phyloP scores from a whole-genome alignment of 2,113 vertebrate species.

The Ptychochromis oligacanthus region DNA sequence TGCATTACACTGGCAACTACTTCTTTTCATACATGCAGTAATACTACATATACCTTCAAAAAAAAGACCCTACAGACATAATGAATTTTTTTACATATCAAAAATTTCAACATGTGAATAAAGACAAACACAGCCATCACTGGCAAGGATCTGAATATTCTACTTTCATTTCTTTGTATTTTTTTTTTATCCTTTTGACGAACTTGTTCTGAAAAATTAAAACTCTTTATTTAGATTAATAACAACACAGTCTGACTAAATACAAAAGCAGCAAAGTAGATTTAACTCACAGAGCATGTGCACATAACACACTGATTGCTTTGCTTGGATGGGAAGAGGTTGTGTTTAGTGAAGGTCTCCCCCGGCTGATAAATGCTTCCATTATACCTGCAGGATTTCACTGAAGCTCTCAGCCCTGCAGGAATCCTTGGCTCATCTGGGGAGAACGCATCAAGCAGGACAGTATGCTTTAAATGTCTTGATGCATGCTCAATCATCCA shows the following conservation, averaged over 20 bases:
- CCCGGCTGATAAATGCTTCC: conserved; percentile 89
- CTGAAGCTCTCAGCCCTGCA: conserved; percentile 84
- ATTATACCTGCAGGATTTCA: conserved; percentile 87
- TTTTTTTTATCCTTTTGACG: background rate
- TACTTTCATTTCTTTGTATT: background rate
- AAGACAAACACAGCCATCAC: background rate
- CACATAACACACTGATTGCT: conserved; percentile 94
- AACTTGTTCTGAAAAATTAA: background rate
- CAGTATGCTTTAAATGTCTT: too few relatives aligned
- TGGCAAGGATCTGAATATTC: background rate
- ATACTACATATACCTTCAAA: background rate
- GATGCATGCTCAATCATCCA: too few relatives aligned
- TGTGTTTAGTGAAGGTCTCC: conserved; percentile 86
- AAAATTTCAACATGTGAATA: background rate
- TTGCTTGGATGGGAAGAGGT: conserved; percentile 87
- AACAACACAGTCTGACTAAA: background rate
- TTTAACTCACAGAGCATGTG: conserved; percentile 88
- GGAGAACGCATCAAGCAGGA: background rate
- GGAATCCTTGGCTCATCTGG: conserved; percentile 84
- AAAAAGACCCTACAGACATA: background rate
- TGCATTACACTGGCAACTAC: background rate
- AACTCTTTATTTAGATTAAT: background rate
- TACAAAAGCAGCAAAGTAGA: background rate
- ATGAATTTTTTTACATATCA: background rate
- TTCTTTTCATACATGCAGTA: background rate